Evolutionary conservation across 2,888 invertebrate genomes (phyloP).

Genomic region (Nomada ruficornis): DNA sequence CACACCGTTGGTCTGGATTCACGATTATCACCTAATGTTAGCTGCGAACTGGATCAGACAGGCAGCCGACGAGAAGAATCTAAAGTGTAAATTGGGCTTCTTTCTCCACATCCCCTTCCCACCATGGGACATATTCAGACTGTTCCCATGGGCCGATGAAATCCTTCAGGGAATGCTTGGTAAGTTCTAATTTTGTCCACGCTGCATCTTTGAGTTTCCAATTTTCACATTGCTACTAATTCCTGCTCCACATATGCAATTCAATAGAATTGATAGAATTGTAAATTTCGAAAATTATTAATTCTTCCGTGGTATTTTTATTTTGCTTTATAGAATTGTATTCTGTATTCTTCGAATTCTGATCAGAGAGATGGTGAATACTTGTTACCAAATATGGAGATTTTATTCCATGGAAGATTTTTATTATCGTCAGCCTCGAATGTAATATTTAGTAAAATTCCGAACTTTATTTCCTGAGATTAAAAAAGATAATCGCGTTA

Average conservation of each 20-base stretch:
- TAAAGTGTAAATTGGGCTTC: conserved; percentile 93
- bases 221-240: background rate
- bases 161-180: conserved; percentile 96
- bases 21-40: conserved; percentile 97
- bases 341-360: no score
- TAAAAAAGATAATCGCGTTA: no score
- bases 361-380: no score
- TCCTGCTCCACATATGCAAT: background rate
- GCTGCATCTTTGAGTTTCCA: background rate
- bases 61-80: conserved; percentile 91
- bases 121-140: conserved; percentile 95
- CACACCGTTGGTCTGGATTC: conserved; percentile 95
- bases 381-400: no score
- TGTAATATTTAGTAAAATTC: background rate
- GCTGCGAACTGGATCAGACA: conserved; percentile 96
- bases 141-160: conserved; percentile 97
- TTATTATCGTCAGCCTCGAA: no score
- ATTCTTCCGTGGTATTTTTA: no score
- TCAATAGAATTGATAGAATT: background rate
- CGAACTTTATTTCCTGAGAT: background rate
- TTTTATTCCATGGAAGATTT: no score
- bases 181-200: conserved; percentile 76
- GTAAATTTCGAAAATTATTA: background rate
- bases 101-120: conserved; percentile 98
- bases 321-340: no score